A percentile compares a stretch with the other conserved stretches of the same genome.
Conservation (phyloP, 2,888 invertebrate genomes). For the Dicyrtomina minuta region DNA sequence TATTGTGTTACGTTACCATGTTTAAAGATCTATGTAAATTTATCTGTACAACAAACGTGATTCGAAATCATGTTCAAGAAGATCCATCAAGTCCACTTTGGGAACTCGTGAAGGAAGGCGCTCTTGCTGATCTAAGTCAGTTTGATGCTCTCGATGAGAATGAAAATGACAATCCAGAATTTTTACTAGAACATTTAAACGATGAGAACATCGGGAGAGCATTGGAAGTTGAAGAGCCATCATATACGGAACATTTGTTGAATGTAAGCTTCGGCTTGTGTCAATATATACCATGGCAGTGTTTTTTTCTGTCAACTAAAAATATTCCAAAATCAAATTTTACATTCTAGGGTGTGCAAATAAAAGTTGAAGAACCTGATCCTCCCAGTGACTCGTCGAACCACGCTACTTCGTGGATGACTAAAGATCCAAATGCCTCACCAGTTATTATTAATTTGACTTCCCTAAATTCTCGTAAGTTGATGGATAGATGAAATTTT, state of each 20-base stretch:
- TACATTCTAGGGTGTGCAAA: conserved; percentile 1
- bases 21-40: conserved; percentile 24
- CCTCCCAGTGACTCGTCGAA: conserved; percentile 1
- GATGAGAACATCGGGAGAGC: not conserved
- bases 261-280: conserved; percentile 13
- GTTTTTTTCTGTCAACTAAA: no score
- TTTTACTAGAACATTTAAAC: conserved; percentile 13
- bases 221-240: not conserved
- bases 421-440: conserved; percentile 9
- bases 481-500: no score
- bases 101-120: conserved; percentile 11
- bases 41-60: conserved; percentile 4
- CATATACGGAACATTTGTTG: conserved; percentile 4
- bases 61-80: not conserved
- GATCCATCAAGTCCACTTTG: conserved; percentile 13
- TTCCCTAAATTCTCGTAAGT: conserved; percentile 6
- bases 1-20: conserved; percentile 18
- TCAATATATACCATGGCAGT: no score
- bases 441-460: conserved; percentile 17
- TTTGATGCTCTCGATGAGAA: conserved; percentile 1
- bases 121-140: not conserved
- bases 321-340: no score
- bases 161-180: conserved; percentile 16
- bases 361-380: conserved; percentile 1
- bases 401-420: not conserved